Conservation (phyloP, 2,113 vertebrate species). For the Proteles cristata region DNA sequence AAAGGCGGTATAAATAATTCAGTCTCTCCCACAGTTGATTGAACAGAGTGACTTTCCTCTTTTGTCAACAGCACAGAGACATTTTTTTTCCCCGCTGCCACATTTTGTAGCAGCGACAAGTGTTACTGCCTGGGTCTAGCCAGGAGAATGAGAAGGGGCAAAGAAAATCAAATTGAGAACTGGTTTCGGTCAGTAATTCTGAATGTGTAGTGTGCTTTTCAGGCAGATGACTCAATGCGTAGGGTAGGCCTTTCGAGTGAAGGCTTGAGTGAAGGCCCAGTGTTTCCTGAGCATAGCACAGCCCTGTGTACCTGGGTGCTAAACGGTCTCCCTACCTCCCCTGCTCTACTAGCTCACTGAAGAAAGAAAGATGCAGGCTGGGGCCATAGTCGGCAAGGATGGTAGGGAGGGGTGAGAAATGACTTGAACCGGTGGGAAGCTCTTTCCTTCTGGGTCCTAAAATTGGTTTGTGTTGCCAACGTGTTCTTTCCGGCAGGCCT, state of each 20-base stretch:
- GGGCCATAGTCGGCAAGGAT: background rate
- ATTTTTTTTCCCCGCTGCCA: background rate
- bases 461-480: background rate
- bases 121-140: constrained; percentile 20
- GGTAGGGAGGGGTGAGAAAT: background rate
- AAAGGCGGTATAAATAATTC: constrained; percentile 85
- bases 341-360: no score
- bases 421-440: background rate
- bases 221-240: rapidly evolving
- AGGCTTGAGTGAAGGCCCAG: background rate
- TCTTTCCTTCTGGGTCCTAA: background rate
- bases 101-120: constrained; percentile 40
- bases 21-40: constrained; percentile 82
- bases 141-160: constrained; percentile 8
- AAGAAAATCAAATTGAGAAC: background rate
- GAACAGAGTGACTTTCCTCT: constrained; percentile 78
- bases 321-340: background rate
- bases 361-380: background rate
- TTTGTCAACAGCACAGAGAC: constrained; percentile 67
- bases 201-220: background rate
- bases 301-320: background rate
- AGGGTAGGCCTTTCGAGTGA: background rate
- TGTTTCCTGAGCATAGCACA: background rate
- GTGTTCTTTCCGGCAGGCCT: no score
- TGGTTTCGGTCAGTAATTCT: background rate